Conservation (phyloP, 2,888 invertebrate species). For the Scaptomyza parva region DNA sequence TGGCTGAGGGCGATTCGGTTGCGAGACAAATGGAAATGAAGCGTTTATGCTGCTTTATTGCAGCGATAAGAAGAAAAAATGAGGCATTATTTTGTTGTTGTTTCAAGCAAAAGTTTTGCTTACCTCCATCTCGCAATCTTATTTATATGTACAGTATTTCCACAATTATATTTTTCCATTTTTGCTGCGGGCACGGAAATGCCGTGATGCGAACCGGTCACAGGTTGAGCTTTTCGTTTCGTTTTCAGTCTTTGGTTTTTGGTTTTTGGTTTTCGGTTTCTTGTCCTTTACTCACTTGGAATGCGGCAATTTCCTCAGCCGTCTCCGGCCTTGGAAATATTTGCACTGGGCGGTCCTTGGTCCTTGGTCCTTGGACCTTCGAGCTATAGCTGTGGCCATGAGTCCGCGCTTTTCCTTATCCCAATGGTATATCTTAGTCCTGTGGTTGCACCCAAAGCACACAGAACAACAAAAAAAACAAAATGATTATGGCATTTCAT, state of each 20-base stretch:
- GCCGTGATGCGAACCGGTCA: conserved; percentile 65
- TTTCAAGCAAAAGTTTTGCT: conserved; percentile 68
- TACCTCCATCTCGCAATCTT: conserved; percentile 37
- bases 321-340: conserved; percentile 65
- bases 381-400: conserved; percentile 52
- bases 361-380: conserved; percentile 29
- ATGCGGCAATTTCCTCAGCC: conserved; percentile 71
- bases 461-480: not conserved
- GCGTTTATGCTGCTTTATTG: conserved; percentile 84
- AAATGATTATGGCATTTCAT: conserved; percentile 57
- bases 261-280: not conserved
- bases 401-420: conserved; percentile 67
- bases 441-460: conserved; percentile 26
- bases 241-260: not conserved
- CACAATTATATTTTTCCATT: conserved; percentile 60
- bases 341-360: conserved; percentile 33
- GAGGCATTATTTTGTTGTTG: conserved; percentile 76
- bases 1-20: conserved; percentile 70
- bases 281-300: conserved; percentile 32
- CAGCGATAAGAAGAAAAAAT: conserved; percentile 82
- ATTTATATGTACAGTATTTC: conserved; percentile 59
- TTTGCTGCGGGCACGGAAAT: conserved; percentile 51
- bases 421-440: conserved; percentile 45
- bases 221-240: conserved; percentile 59
- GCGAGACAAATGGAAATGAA: conserved; percentile 83